These are phyloP conservation scores for Alloplasta piceator DNA, from an alignment of 2,888 invertebrate genomes.

Conservation along the genomic window DNA sequence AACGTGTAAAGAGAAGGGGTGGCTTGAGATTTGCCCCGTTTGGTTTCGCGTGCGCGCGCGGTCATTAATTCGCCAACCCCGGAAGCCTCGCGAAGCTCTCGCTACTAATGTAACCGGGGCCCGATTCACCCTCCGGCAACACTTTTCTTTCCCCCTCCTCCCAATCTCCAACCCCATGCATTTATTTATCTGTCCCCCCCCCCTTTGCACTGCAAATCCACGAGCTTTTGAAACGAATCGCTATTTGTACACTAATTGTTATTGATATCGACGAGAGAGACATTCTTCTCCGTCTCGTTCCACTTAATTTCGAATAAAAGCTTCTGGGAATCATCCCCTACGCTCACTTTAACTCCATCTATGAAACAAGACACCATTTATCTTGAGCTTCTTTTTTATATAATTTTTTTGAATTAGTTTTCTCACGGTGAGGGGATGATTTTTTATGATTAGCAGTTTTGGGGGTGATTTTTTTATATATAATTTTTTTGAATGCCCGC, in stretches of 20 bases:
- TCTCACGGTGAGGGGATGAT: not conserved
- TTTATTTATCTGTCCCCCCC: not conserved
- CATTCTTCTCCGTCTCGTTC: not conserved
- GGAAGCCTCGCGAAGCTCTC: constrained; percentile 52
- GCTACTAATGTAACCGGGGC: constrained; percentile 57
- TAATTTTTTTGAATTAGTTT: not conserved
- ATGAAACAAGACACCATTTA: not conserved
- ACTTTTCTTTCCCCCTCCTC: constrained; percentile 27
- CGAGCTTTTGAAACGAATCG: constrained; percentile 21
- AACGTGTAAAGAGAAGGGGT: constrained; percentile 12
- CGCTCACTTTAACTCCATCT: not conserved
- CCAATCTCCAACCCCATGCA: not conserved
- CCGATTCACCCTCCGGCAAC: constrained; percentile 51
- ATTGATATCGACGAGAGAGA: constrained; percentile 17
- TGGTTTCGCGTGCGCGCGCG: constrained; percentile 28
- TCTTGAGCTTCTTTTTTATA: not conserved
- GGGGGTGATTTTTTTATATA: not conserved
- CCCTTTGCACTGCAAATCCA: constrained; percentile 6
- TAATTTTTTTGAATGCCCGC: not conserved
- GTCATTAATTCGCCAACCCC: constrained; percentile 59
- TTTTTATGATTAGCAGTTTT: not conserved
- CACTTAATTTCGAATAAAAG: constrained; percentile 9
- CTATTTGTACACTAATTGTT: constrained; percentile 37
- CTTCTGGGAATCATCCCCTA: not conserved
- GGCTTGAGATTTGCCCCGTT: constrained; percentile 40